Evolutionary conservation across 2,113 vertebrate species (phyloP).

Genomic region (Prinia subflava): DNA sequence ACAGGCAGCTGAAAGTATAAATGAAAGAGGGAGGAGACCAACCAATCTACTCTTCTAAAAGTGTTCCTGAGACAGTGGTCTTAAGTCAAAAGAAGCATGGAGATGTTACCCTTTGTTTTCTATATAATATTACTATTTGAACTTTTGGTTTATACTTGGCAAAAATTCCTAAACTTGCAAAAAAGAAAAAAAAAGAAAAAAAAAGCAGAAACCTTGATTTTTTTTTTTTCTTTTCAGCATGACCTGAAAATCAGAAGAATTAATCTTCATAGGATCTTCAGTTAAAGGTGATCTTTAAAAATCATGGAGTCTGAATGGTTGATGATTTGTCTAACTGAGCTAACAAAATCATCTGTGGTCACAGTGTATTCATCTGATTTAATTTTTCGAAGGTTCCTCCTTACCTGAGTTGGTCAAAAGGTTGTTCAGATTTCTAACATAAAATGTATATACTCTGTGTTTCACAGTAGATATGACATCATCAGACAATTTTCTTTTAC

Average conservation of each 20-base stretch:
- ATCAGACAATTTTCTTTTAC: not conserved
- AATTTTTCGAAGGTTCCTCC: not conserved
- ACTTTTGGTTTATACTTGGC: not conserved
- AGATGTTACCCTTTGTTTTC: not conserved
- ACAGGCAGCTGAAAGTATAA: not conserved
- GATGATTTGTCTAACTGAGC: not conserved
- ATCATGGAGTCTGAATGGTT: not conserved
- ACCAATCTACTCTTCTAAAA: not conserved
- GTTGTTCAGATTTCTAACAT: not conserved
- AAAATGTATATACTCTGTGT: not conserved
- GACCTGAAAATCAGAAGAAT: not conserved
- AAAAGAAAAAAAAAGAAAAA: not conserved
- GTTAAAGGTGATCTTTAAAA: not conserved
- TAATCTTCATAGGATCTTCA: not conserved
- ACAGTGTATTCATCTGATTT: not conserved
- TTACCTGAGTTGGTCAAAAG: not conserved
- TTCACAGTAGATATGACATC: not conserved
- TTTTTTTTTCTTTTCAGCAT: not conserved
- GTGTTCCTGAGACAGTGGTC: not conserved
- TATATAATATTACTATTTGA: not conserved
- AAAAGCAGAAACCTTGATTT: not conserved
- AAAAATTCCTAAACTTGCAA: not conserved
- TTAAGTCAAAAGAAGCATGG: not conserved
- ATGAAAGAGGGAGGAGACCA: not conserved
- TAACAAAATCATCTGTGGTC: not conserved